These are phyloP conservation scores for Xenopus borealis DNA, from an alignment of 2,113 vertebrate species.

Conservation along the genomic window DNA sequence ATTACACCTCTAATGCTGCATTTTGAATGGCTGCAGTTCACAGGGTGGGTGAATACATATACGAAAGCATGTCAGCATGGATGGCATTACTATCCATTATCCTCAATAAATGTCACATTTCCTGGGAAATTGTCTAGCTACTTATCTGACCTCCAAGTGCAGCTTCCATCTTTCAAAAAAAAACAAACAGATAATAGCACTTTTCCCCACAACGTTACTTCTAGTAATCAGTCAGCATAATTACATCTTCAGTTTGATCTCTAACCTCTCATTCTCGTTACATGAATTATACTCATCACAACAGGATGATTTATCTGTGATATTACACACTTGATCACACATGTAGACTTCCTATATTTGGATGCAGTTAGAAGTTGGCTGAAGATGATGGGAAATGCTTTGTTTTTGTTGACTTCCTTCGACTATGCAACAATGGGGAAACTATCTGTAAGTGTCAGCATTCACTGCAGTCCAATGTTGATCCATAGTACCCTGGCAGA, in stretches of 20 bases:
- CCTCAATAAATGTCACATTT: conserved; percentile 5
- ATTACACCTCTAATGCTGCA: not conserved
- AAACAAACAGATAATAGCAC: conserved; percentile 24
- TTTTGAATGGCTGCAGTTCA: not conserved
- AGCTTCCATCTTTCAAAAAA: not conserved
- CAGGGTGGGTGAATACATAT: conserved; percentile 11
- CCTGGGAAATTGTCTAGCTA: conserved; percentile 22
- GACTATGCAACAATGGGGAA: too few relatives aligned
- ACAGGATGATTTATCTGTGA: too few relatives aligned
- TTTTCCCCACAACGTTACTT: conserved; percentile 8
- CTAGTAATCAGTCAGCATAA: conserved; percentile 1
- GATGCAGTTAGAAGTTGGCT: too few relatives aligned
- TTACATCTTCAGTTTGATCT: not conserved
- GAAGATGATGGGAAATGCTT: too few relatives aligned
- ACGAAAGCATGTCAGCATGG: not conserved
- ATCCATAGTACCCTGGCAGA: too few relatives aligned
- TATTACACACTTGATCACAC: too few relatives aligned
- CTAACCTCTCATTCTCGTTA: too few relatives aligned
- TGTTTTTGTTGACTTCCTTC: too few relatives aligned
- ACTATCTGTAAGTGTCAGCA: too few relatives aligned
- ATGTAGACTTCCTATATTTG: too few relatives aligned
- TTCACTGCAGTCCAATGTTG: too few relatives aligned
- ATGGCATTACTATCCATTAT: conserved; percentile 17
- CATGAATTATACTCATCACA: too few relatives aligned
- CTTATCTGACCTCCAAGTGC: conserved; percentile 19